Evolutionary conservation across 2,113 vertebrate species (phyloP), one percentile per base, ranked within the genome.

Genomic region (Rhinopomastus cyanomelas): DNA sequence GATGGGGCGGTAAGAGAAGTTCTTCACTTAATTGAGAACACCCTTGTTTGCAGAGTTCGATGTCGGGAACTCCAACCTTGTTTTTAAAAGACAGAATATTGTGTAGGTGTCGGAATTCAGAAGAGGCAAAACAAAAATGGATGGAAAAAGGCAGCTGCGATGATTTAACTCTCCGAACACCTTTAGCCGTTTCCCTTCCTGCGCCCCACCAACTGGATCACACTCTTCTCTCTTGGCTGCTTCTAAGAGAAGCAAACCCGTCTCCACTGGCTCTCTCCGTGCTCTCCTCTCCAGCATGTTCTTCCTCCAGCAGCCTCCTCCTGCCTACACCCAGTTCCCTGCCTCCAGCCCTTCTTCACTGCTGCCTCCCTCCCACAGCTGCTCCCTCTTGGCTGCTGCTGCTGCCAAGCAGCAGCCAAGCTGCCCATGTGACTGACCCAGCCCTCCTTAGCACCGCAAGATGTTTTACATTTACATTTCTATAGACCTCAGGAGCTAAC

Each of bases 1-100:
- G 49, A 65, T n/a, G 56, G 64, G 87, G n/a, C 46, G 88, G 95
- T 80, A 93, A 73, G 65, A 88, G 82, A 78, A 92, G 94, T 95
- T 91, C 93, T 91, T 81, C 88, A 16, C 88, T 91, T 96, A 96
- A 96, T 95, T 96, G 95, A 95, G 95, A 96, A 94, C 95, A 95
- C 90, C 88, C 94, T 96, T 92, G 90, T 95, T 93, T 95, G 93
- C 92, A 86, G 85, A 88, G 88, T 89, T 95, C 92, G 91, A 61
- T 81, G 93, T 94, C 83, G n/a, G 94, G 94, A 95, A 95, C 90
- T 94, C 85, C 88, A 83, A 91, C 88, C 57, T 85, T 94, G 94
- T 93, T 96, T 96, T 95, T 53, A 75, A 85, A 94, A 91, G 87
- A 30, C 85, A 20, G 79, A 80, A 82, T 65, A 67, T 82, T 94